phyloP scores from a whole-genome alignment of 2,113 vertebrate genomes.

The Naja naja region DNA sequence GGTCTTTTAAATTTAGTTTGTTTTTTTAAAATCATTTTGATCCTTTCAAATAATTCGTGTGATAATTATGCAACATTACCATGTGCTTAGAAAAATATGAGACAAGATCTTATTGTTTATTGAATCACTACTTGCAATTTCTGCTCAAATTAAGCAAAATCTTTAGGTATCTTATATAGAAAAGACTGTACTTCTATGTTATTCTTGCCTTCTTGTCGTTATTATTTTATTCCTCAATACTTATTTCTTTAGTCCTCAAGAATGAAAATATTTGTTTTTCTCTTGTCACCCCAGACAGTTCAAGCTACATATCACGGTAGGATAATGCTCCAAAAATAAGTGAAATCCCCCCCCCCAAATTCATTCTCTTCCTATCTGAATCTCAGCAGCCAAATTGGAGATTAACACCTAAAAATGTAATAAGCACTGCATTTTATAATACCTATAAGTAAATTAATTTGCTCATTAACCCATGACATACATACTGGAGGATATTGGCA shows the following conservation, averaged over 20 bases:
- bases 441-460: slow-evolving; percentile 40
- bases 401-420: slow-evolving; percentile 39
- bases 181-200: slow-evolving; percentile 34
- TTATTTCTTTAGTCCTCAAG: slow-evolving; percentile 41
- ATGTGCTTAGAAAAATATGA: slow-evolving; percentile 39
- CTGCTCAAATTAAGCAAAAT: neutral
- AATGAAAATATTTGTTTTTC: slow-evolving; percentile 59
- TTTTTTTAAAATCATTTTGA: neutral
- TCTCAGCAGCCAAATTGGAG: slow-evolving; percentile 46
- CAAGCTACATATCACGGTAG: slow-evolving; percentile 54
- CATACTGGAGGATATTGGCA: neutral
- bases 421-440: slow-evolving; percentile 29
- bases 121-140: slow-evolving; percentile 6
- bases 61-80: slow-evolving; percentile 17
- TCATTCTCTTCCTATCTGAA: slow-evolving; percentile 69
- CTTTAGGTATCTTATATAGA: slow-evolving; percentile 28
- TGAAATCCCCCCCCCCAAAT: slow-evolving; percentile 58
- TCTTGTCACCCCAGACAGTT: slow-evolving; percentile 57
- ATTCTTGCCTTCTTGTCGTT: slow-evolving; percentile 11
- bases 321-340: slow-evolving; percentile 64
- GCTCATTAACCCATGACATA: slow-evolving; percentile 44
- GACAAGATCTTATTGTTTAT: slow-evolving; percentile 18
- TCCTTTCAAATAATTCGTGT: neutral
- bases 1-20: slow-evolving; percentile 19
- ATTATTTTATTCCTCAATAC: neutral